Conservation (phyloP, 2,113 vertebrate genomes). For the Himantopus leucocephalus region DNA sequence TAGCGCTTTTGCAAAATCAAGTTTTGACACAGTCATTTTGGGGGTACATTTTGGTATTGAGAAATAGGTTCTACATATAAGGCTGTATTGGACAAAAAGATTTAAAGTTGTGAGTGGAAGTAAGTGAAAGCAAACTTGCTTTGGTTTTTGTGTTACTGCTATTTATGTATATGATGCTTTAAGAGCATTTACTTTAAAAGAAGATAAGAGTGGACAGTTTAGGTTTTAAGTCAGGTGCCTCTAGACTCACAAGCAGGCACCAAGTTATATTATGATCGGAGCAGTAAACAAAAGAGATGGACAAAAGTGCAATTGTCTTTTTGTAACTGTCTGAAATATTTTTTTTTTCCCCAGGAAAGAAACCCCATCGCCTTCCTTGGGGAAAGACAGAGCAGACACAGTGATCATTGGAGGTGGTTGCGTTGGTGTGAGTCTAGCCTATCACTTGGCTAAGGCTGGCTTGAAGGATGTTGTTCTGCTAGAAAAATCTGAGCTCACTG, state of each 20-base stretch:
- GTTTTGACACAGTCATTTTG: neutral
- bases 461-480: slow-evolving; percentile 92
- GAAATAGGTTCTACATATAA: neutral
- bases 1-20: neutral
- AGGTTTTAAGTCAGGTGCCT: neutral
- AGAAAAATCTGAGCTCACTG: slow-evolving; percentile 96
- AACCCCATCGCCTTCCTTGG: slow-evolving; percentile 29
- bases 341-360: slow-evolving; percentile 43
- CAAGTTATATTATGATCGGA: neutral
- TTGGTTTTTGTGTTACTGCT: neutral
- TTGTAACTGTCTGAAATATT: neutral
- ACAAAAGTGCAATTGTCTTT: neutral
- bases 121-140: neutral
- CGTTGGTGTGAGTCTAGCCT: slow-evolving; percentile 91
- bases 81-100: neutral
- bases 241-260: neutral
- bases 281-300: neutral
- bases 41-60: neutral
- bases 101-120: neutral
- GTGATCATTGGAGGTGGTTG: slow-evolving; percentile 94
- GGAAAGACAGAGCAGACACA: slow-evolving; percentile 90
- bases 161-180: neutral
- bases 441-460: slow-evolving; percentile 93
- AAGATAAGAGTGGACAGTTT: neutral
- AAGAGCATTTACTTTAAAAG: neutral